Evolutionary conservation across 2,797 vertebrate genomes (phyloP).

Genomic region (Artibeus lituratus): DNA sequence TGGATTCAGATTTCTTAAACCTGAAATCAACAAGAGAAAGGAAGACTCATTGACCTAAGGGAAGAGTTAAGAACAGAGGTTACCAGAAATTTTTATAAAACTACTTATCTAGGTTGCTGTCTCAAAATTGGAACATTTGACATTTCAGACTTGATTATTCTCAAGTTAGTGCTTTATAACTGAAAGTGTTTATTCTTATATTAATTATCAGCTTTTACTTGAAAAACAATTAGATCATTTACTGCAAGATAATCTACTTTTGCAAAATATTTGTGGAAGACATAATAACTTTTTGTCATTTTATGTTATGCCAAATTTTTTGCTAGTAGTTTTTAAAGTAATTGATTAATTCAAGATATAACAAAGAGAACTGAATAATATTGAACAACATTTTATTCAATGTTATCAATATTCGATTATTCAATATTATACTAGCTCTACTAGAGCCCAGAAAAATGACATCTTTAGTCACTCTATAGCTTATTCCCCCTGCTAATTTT

Average conservation of each 20-base stretch:
- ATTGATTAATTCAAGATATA: background rate
- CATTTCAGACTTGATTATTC: conserved; percentile 10
- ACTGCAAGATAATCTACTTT: background rate
- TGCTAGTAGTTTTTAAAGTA: conserved; percentile 1
- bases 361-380: background rate
- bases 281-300: background rate
- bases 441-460: background rate
- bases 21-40: background rate
- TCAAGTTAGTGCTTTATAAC: background rate
- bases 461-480: conserved; percentile 1
- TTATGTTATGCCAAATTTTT: background rate
- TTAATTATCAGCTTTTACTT: conserved; percentile 7
- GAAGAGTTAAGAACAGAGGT: background rate
- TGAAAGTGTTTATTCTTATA: background rate
- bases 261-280: conserved; percentile 17
- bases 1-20: background rate
- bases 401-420: too few species aligned
- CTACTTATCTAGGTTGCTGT: background rate
- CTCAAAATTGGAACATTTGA: background rate
- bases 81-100: background rate
- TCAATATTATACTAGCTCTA: background rate
- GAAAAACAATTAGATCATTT: conserved; percentile 26
- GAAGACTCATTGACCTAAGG: background rate
- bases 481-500: background rate
- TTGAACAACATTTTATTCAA: background rate